Conservation (phyloP, 2,888 invertebrate genomes). For the Andrena flavipes region DNA sequence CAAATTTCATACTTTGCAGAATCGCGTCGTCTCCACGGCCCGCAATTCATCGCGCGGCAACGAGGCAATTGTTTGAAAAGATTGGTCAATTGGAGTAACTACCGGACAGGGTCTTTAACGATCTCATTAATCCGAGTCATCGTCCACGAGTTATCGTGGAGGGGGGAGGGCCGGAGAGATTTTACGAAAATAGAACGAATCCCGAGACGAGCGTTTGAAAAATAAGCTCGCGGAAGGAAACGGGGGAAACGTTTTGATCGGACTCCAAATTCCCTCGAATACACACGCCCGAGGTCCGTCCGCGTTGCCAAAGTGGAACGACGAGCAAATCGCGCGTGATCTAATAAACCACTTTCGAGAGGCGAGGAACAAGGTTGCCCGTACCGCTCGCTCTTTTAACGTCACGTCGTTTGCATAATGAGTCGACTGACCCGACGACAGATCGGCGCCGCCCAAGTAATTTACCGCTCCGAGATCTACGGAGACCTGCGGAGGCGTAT, state of each 20-base stretch:
- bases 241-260: constrained; percentile 10
- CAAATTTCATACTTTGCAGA: constrained; percentile 2
- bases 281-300: constrained; percentile 15
- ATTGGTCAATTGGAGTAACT: constrained; percentile 36
- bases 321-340: constrained; percentile 56
- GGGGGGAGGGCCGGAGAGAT: not conserved
- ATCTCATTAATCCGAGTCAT: constrained; percentile 28
- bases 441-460: constrained; percentile 39
- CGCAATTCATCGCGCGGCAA: constrained; percentile 20
- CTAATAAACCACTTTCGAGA: constrained; percentile 68
- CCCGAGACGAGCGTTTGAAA: not conserved
- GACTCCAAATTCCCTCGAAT: constrained; percentile 48
- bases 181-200: constrained; percentile 7
- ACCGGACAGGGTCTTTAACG: constrained; percentile 24
- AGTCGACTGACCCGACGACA: constrained; percentile 39
- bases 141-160: constrained; percentile 25
- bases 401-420: constrained; percentile 57
- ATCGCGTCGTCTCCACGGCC: constrained; percentile 13
- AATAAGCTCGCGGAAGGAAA: constrained; percentile 12
- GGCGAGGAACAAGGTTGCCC: constrained; percentile 50
- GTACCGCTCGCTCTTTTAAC: constrained; percentile 39
- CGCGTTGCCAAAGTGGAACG: constrained; percentile 53
- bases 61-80: constrained; percentile 29
- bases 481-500: not conserved
- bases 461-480: not conserved